Conservation (phyloP, 2,797 vertebrate genomes). For the Acanthurus lineatus region DNA sequence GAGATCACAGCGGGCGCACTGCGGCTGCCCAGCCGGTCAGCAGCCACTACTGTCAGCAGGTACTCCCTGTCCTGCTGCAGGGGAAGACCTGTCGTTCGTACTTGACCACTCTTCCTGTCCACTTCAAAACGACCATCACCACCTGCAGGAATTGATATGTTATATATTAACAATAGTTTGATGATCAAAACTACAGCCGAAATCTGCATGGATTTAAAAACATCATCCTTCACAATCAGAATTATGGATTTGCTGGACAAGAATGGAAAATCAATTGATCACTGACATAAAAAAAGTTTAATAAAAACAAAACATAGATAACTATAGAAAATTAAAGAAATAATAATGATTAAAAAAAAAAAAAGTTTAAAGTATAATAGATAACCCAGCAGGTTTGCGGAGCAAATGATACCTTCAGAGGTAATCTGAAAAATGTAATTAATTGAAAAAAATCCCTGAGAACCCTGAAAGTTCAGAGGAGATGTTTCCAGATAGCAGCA, state of each 20-base stretch:
- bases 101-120: conserved; percentile 89
- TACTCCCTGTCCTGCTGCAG: conserved; percentile 89
- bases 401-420: not conserved
- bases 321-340: not conserved
- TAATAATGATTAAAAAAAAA: conserved; percentile 6
- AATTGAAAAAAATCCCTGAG: not conserved
- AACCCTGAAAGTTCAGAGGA: not conserved
- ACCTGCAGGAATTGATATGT: conserved; percentile 71
- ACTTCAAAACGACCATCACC: conserved; percentile 91
- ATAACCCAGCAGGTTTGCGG: not conserved
- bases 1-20: conserved; percentile 86
- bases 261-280: not conserved
- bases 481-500: not conserved
- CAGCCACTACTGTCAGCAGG: conserved; percentile 87
- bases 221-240: not conserved
- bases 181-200: too few relatives aligned
- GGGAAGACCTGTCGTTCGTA: conserved; percentile 89
- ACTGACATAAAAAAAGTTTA: not conserved
- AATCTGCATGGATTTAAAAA: not conserved
- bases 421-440: not conserved
- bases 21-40: conserved; percentile 88
- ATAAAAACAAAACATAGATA: not conserved
- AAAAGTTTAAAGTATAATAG: not conserved
- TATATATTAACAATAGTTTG: too few relatives aligned
- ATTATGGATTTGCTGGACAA: not conserved